phyloP scores from a whole-genome alignment of 1,140 invertebrate genomes.

The Achatina immaculata region DNA sequence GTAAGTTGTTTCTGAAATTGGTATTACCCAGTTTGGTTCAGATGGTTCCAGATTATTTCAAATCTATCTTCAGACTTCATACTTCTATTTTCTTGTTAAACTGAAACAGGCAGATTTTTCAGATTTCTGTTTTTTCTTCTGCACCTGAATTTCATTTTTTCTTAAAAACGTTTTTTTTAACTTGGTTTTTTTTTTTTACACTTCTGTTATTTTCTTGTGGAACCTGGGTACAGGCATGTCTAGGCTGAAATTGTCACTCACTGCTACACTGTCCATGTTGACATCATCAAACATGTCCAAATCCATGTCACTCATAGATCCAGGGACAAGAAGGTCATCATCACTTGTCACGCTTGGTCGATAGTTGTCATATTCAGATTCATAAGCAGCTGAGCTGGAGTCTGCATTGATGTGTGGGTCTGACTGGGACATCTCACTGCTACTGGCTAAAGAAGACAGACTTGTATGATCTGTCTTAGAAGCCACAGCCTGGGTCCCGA shows the following conservation, averaged over 20 bases:
- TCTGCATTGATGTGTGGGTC: constrained; percentile 65
- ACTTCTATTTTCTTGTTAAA: too few relatives aligned
- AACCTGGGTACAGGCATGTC: constrained; percentile 59
- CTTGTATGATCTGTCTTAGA: constrained; percentile 52
- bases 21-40: too few relatives aligned
- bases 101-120: too few relatives aligned
- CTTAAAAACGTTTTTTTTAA: too few relatives aligned
- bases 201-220: constrained; percentile 64
- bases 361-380: constrained; percentile 84
- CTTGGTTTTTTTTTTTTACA: constrained; percentile 45
- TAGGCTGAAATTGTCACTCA: constrained; percentile 66
- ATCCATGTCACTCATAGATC: constrained; percentile 70
- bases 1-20: too few relatives aligned
- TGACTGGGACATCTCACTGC: constrained; percentile 68
- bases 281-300: constrained; percentile 76
- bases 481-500: constrained; percentile 30
- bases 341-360: constrained; percentile 68
- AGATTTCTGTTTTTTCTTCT: too few relatives aligned
- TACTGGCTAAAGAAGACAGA: constrained; percentile 65
- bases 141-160: too few relatives aligned
- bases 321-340: constrained; percentile 70
- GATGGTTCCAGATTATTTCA: too few relatives aligned
- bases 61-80: too few relatives aligned
- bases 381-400: constrained; percentile 75
- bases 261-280: constrained; percentile 78